A percentile compares a stretch with the other conserved stretches of the same genome.
These are phyloP conservation scores for Pardosa pseudoannulata DNA, from an alignment of 2,888 invertebrate genomes.

Conservation along the genomic window DNA sequence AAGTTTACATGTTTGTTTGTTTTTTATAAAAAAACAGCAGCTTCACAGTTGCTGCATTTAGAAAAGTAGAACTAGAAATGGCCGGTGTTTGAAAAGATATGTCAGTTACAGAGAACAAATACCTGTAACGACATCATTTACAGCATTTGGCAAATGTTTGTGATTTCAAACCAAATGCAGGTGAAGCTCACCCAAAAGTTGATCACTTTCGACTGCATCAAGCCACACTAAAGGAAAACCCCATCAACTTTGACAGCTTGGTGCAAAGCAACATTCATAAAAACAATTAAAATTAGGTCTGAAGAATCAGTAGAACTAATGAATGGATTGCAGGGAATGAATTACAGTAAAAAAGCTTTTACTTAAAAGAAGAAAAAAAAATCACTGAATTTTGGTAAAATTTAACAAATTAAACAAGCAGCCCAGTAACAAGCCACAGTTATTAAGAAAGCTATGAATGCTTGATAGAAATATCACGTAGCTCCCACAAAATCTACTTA, in stretches of 20 bases:
- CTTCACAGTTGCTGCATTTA: conserved; percentile 68
- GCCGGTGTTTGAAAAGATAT: conserved; percentile 67
- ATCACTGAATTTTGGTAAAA: no score
- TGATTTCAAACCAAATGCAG: conserved; percentile 43
- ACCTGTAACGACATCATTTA: conserved; percentile 43
- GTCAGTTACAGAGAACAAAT: conserved; percentile 65
- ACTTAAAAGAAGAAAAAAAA: no score
- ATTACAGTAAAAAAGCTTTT: no score
- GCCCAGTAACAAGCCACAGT: no score
- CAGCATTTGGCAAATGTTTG: conserved; percentile 61
- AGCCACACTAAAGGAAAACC: not conserved
- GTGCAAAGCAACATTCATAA: not conserved
- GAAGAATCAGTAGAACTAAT: not conserved
- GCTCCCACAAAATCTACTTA: no score
- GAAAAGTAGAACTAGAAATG: conserved; percentile 72
- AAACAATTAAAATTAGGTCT: no score
- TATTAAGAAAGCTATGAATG: no score
- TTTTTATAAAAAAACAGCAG: conserved; percentile 68
- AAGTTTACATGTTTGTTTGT: conserved; percentile 24
- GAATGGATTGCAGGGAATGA: no score
- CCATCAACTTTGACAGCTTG: not conserved
- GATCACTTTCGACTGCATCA: conserved; percentile 28
- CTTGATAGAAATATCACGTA: no score
- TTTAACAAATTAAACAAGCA: no score
- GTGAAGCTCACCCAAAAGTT: conserved; percentile 61